A percentile compares a stretch with the other conserved stretches of the same genome.
These are phyloP conservation scores for Chloroceryle inda DNA, from an alignment of 2,797 vertebrate genomes.

Conservation along the genomic window DNA sequence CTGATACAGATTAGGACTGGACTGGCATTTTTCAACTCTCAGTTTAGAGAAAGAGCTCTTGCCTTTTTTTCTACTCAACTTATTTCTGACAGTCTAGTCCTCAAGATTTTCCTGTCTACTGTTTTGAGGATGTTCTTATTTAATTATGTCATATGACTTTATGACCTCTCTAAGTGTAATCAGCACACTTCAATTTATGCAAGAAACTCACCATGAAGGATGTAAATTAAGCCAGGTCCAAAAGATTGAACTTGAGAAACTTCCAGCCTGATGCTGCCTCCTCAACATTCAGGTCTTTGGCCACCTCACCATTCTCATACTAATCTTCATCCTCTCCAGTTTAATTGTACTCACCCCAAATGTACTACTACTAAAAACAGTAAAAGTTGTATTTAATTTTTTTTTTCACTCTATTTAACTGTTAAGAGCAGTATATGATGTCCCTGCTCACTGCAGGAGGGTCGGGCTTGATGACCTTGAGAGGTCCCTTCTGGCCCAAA, in stretches of 20 bases:
- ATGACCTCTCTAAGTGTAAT: neutral
- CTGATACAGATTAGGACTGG: neutral
- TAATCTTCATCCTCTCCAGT: neutral
- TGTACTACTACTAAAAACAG: neutral
- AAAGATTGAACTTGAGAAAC: neutral
- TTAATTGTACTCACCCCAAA: neutral
- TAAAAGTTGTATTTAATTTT: neutral
- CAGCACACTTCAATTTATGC: neutral
- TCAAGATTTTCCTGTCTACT: neutral
- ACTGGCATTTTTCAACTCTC: neutral
- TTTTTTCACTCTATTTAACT: neutral
- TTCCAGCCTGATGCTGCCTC: neutral
- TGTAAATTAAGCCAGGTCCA: neutral
- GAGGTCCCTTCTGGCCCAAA: no score
- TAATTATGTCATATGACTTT: neutral
- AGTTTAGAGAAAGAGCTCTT: neutral
- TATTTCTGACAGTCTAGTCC: neutral
- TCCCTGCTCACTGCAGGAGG: no score
- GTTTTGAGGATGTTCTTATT: neutral
- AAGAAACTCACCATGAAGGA: neutral
- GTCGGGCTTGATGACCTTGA: no score
- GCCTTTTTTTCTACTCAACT: neutral
- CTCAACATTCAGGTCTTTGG: neutral
- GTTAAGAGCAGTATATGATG: neutral
- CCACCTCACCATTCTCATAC: neutral